Evolutionary conservation across 2,797 vertebrate genomes (phyloP).

Genomic region (Enteromius afrohamiltoni): DNA sequence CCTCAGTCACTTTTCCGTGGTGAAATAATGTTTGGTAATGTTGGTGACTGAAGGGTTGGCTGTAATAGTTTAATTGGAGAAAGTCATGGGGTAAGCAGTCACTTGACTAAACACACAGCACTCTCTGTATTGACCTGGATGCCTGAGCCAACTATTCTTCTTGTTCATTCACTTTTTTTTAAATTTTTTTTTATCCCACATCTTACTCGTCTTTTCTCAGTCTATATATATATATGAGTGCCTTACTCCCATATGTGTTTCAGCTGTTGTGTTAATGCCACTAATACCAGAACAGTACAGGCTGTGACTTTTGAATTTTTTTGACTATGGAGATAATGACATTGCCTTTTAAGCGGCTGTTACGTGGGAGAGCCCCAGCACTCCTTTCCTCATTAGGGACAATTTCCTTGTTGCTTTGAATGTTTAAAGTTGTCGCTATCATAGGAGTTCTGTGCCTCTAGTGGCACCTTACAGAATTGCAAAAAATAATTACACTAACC

Average conservation of each 20-base stretch:
- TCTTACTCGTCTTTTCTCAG: not conserved
- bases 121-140: constrained; percentile 70
- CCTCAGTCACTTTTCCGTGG: not conserved
- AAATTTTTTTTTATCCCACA: not conserved
- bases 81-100: constrained; percentile 71
- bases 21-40: not conserved
- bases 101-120: constrained; percentile 76
- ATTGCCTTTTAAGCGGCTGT: not conserved
- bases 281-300: not conserved
- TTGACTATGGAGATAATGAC: constrained; percentile 4
- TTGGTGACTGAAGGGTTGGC: not conserved
- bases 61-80: constrained; percentile 67
- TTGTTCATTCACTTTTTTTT: not conserved
- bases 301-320: constrained; percentile 10
- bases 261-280: not conserved
- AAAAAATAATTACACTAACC: too few relatives aligned
- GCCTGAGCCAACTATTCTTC: constrained; percentile 59
- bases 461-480: too few relatives aligned
- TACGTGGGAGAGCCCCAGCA: too few relatives aligned
- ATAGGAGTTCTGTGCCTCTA: too few relatives aligned
- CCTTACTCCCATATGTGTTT: not conserved
- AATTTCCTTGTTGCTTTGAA: too few relatives aligned
- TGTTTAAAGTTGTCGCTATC: too few relatives aligned
- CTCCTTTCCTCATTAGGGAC: too few relatives aligned
- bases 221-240: not conserved